These are phyloP conservation scores for Laticauda colubrina DNA, from an alignment of 2,113 vertebrate genomes.

Conservation along the genomic window DNA sequence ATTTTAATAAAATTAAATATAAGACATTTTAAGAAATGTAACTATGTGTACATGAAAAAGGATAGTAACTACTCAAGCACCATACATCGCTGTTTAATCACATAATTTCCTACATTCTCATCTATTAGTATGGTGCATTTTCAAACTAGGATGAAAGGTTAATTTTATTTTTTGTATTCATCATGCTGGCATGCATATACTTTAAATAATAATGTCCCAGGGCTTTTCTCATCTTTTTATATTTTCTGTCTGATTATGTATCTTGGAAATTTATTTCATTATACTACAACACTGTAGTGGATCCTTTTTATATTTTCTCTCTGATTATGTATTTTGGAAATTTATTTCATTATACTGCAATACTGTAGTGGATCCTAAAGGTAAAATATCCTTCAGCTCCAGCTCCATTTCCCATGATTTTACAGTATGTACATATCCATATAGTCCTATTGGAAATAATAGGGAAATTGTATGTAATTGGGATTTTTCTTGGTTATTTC, in stretches of 20 bases:
- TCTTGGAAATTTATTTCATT: background rate
- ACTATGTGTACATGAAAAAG: conserved; percentile 46
- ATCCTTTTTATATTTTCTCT: too few species aligned
- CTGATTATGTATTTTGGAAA: background rate
- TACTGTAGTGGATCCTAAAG: background rate
- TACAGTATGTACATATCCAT: background rate
- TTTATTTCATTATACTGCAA: background rate
- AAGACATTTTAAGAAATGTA: conserved; percentile 63
- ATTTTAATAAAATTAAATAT: conserved; percentile 60
- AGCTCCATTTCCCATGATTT: background rate
- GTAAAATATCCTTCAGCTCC: background rate
- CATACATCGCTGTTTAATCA: conserved; percentile 67
- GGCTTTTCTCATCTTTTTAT: conserved; percentile 1
- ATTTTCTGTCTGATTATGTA: background rate
- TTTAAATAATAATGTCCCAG: background rate
- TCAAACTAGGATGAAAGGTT: conserved; percentile 63
- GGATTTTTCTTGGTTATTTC: background rate
- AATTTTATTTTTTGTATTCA: conserved; percentile 66
- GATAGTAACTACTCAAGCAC: conserved; percentile 56
- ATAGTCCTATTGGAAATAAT: background rate
- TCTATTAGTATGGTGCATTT: conserved; percentile 52
- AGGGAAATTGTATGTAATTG: background rate
- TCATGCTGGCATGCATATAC: conserved; percentile 58
- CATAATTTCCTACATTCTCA: conserved; percentile 25
- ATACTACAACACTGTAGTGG: background rate